Base-by-base conservation (phyloP, 2,113 vertebrate species). In the Rhinolophus ferrumequinum region DNA sequence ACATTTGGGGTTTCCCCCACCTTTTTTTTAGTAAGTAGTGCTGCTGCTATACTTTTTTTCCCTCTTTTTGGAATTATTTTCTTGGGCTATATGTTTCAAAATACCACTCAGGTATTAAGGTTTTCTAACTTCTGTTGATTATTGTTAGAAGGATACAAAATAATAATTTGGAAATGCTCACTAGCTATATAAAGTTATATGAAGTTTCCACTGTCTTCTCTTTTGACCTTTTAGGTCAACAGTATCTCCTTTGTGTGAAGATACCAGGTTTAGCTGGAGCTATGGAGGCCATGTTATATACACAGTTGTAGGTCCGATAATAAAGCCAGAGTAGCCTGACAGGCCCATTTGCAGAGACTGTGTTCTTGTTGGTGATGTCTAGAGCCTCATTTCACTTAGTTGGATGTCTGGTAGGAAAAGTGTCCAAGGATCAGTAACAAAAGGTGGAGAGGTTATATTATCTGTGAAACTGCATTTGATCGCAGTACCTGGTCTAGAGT, bases 101-200 rank as follows among this genome's bases (percentile, higher is more conserved):
- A 62, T 73, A 58, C 8, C 26, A 64, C 47, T 79, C 28, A n/a
- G 73, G 30, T 30, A 52, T 90, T 24, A 73, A 87, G 70, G 35
- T 80, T 84, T 90, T 93, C 15, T 94, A 60, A 11, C 35, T 94
- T 95, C 52, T 89, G 35, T 79, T 83, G 77, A 58, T 77, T 16
- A 54, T 47, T 86, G 14, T 89, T 19, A 80, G 79, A 64, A 82
- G 62, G n/a, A 33, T 44, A 87, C 22, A 72, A 38, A 69, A 88
- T 58, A 72, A 58, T 67, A 50, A 87, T 80, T 72, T 47, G 13
- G 41, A 60, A 88, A 77, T 80, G 22, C 26, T 84, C 18, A 47
- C 16, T 66, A 50, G 22, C 22, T 73, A 13, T 60, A 14, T 47
- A 28, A 58, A 22, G 19, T 38, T 58, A 66, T 47, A 13, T 35